A percentile compares a stretch with the other conserved stretches of the same genome.
phyloP scores from a whole-genome alignment of 2,797 vertebrate genomes.

The Australoheros facetus region DNA sequence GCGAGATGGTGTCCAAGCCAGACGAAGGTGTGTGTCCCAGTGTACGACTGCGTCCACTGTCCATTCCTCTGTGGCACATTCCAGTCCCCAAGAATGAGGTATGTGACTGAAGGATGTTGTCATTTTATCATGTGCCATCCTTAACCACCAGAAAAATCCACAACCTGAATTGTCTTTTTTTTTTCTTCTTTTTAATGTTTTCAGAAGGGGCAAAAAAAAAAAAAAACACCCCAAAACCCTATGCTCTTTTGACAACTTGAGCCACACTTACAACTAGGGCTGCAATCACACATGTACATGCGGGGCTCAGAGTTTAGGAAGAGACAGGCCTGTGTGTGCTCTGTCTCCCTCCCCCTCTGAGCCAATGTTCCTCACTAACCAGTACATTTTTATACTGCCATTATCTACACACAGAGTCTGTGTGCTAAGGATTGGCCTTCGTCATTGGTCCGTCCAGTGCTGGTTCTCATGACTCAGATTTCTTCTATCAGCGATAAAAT shows the following conservation, averaged over 20 bases:
- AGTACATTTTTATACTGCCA: too few relatives aligned
- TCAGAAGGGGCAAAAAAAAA: background rate
- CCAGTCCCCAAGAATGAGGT: constrained; percentile 65
- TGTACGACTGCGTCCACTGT: constrained; percentile 44
- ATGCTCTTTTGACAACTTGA: background rate
- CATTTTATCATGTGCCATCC: background rate
- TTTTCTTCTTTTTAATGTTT: background rate
- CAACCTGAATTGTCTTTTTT: background rate
- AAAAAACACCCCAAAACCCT: too few relatives aligned
- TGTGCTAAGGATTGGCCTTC: too few relatives aligned
- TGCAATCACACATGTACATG: too few relatives aligned
- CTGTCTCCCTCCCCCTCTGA: too few relatives aligned
- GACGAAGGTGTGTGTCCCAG: constrained; percentile 28
- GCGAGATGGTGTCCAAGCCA: constrained; percentile 16
- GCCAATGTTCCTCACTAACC: too few relatives aligned
- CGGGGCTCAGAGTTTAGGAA: too few relatives aligned
- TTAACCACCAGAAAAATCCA: background rate
- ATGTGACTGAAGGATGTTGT: constrained; percentile 9
- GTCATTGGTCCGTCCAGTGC: too few relatives aligned
- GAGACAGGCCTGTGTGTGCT: too few relatives aligned
- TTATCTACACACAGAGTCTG: too few relatives aligned
- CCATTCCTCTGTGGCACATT: constrained; percentile 63
- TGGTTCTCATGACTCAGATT: too few relatives aligned
- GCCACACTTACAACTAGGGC: background rate
- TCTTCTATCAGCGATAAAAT: too few relatives aligned